Percentiles rank a stretch among this genome's conserved stretches.
Evolutionary conservation across 2,888 invertebrate species (phyloP).

Genomic region (Drosophila macrothrix): DNA sequence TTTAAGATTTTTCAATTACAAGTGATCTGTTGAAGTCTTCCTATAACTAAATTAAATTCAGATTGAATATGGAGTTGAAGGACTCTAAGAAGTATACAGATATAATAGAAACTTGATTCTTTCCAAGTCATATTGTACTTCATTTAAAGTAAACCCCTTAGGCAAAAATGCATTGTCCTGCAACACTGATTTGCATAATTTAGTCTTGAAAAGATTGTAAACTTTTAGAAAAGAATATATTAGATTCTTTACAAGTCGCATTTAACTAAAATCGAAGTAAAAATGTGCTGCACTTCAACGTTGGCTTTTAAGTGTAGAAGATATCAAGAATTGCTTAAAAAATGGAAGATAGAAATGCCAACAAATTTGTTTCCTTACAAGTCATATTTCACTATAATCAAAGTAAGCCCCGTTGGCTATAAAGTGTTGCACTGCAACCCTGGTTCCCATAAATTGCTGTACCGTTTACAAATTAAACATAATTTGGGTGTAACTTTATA

Average conservation of each 20-base stretch:
- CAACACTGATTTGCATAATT: not conserved
- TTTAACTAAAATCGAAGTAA: no score
- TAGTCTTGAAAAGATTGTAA: not conserved
- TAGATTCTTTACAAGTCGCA: not conserved
- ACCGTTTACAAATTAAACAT: conserved; percentile 36
- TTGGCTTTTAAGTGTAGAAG: not conserved
- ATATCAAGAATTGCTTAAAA: not conserved
- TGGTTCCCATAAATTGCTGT: conserved; percentile 21
- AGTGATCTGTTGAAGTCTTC: not conserved
- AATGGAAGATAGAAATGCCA: accelerated
- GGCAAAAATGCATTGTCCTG: not conserved
- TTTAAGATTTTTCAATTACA: not conserved
- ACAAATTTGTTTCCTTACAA: not conserved
- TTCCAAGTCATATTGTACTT: not conserved
- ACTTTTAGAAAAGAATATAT: not conserved
- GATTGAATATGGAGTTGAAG: not conserved
- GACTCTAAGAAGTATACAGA: not conserved
- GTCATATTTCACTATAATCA: no score
- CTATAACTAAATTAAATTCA: not conserved
- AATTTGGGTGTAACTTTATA: conserved; percentile 38
- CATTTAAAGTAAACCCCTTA: not conserved
- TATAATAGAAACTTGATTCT: not conserved
- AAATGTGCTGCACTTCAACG: no score
- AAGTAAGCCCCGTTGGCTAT: not conserved
- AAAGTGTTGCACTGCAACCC: conserved; percentile 17